Percentiles rank a stretch among this genome's conserved stretches.
These are phyloP conservation scores for Hirtodrosophila trivittata DNA, from an alignment of 2,888 invertebrate genomes.

Conservation along the genomic window DNA sequence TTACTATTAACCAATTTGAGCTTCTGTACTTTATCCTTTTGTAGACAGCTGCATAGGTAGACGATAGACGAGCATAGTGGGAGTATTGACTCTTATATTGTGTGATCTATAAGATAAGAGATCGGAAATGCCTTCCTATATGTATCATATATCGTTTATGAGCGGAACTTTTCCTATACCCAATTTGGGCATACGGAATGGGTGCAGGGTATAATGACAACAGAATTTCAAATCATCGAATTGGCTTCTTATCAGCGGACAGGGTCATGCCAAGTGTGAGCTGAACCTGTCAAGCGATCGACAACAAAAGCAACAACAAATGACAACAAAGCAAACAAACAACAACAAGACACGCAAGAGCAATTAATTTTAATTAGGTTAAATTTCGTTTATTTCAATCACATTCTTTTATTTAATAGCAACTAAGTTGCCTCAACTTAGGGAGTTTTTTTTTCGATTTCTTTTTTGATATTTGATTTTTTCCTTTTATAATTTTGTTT, in stretches of 20 bases:
- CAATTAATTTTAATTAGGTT: constrained; percentile 55
- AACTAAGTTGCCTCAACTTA: constrained; percentile 1
- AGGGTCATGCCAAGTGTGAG: constrained; percentile 31
- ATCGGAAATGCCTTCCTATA: too few species aligned
- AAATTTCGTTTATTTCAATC: constrained; percentile 20
- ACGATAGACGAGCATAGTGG: too few species aligned
- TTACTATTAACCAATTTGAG: too few species aligned
- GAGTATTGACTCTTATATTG: too few species aligned
- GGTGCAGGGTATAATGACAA: too few species aligned
- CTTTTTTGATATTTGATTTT: neutral
- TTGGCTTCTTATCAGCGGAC: constrained; percentile 19
- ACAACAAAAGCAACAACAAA: constrained; percentile 1
- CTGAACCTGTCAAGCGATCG: constrained; percentile 35
- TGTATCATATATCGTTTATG: too few species aligned
- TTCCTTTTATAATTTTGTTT: neutral
- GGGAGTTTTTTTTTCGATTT: neutral
- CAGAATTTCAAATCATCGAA: too few species aligned
- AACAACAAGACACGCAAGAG: constrained; percentile 14
- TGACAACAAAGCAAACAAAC: constrained; percentile 5
- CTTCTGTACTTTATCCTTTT: too few species aligned
- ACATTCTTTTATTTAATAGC: constrained; percentile 18
- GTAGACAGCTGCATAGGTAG: too few species aligned
- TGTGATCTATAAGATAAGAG: too few species aligned
- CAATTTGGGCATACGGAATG: too few species aligned
- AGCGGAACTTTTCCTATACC: too few species aligned